phyloP scores from a whole-genome alignment of 2,797 vertebrate species.

The Anguilla anguilla region DNA sequence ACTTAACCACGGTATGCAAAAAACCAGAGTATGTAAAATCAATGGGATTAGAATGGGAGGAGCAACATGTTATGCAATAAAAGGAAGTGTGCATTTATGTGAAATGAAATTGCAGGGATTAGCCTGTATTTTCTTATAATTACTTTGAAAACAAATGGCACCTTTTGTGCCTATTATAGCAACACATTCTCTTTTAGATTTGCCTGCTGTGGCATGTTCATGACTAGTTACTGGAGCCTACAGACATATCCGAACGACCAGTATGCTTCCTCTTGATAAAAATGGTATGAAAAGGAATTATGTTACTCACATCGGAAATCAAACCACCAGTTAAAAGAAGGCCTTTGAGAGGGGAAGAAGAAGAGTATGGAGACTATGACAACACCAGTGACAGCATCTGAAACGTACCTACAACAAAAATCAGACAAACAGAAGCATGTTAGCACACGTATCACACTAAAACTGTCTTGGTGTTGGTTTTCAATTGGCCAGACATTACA shows the following conservation, averaged over 20 bases:
- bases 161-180: background rate
- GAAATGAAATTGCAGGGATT: background rate
- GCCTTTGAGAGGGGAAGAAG: conserved; percentile 94
- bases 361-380: conserved; percentile 88
- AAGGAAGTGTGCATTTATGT: background rate
- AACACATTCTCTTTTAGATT: background rate
- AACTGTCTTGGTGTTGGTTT: background rate
- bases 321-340: conserved; percentile 91
- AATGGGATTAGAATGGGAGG: background rate
- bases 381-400: conserved; percentile 92
- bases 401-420: conserved; percentile 79
- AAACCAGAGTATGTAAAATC: background rate
- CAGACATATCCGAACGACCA: background rate
- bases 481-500: background rate
- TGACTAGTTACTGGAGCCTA: background rate
- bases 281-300: background rate
- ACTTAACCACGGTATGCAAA: background rate
- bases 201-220: background rate
- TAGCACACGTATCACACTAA: background rate
- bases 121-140: background rate
- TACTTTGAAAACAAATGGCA: background rate
- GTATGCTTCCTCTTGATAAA: background rate
- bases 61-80: background rate
- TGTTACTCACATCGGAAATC: conserved; percentile 82
- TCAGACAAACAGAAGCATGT: conserved; percentile 1